A percentile compares a stretch with the other conserved stretches of the same genome.
Conservation (phyloP, 37 sponge, comb jelly and placozoan species). For the Geodia barretti region DNA sequence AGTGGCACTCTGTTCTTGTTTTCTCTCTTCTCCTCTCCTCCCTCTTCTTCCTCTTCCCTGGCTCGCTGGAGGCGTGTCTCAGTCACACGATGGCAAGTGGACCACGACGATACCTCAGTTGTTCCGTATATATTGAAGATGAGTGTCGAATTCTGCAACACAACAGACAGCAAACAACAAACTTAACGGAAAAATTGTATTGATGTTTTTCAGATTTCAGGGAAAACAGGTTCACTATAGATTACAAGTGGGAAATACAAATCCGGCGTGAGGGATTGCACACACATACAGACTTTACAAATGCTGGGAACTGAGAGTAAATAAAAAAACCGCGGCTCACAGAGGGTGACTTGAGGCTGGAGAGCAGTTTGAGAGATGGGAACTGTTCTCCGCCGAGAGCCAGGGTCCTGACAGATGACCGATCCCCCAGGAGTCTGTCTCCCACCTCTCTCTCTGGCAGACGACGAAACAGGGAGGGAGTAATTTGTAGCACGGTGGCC, state of each 20-base stretch:
- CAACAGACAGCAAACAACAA: neutral
- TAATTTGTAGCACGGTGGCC: constrained; percentile 72
- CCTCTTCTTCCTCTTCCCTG: neutral
- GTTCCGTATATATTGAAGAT: constrained; percentile 93
- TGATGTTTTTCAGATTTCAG: too few species aligned
- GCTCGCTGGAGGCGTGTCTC: neutral
- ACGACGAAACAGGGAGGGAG: constrained; percentile 59
- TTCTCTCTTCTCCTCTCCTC: neutral
- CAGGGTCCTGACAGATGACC: constrained; percentile 65
- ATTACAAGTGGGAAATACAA: too few species aligned
- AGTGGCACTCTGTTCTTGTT: constrained; percentile 48
- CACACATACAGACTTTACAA: too few species aligned
- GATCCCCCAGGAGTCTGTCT: constrained; percentile 32
- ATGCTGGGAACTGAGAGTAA: too few species aligned
- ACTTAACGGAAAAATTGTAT: neutral
- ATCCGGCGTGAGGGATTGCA: too few species aligned
- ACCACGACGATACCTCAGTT: constrained; percentile 96
- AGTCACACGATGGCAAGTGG: constrained; percentile 61
- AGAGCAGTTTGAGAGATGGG: constrained; percentile 36
- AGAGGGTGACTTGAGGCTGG: constrained; percentile 48
- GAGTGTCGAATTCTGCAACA: constrained; percentile 56
- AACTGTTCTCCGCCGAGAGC: constrained; percentile 92
- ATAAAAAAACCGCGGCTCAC: constrained; percentile 12
- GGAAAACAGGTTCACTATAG: too few species aligned
- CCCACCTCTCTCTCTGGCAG: constrained; percentile 4